A percentile compares a stretch with the other conserved stretches of the same genome.
Evolutionary conservation across 2,797 vertebrate genomes (phyloP).

Genomic region (Cossypha caffra): DNA sequence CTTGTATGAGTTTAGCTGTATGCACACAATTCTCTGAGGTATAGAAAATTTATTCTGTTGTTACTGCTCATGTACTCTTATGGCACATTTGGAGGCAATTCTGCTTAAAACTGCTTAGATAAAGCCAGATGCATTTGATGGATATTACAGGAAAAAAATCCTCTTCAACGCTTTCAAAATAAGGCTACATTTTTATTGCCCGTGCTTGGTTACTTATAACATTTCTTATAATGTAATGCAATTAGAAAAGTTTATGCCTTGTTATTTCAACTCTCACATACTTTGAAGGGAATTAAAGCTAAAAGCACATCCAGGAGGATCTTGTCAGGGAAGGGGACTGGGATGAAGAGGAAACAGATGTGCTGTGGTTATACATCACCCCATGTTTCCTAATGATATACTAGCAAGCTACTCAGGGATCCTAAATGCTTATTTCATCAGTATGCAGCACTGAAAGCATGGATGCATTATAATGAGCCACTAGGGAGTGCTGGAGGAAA

Average conservation of each 20-base stretch:
- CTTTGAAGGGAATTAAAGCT: not conserved
- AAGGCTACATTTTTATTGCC: not conserved
- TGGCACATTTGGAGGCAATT: constrained; percentile 6
- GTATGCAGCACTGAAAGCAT: not conserved
- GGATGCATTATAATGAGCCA: not conserved
- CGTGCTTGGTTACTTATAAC: not conserved
- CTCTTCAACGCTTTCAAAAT: not conserved
- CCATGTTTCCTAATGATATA: not conserved
- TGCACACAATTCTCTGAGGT: not conserved
- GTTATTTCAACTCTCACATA: not conserved
- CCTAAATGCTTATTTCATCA: not conserved
- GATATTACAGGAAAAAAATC: not conserved
- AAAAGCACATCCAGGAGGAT: not conserved
- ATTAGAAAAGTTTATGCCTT: not conserved
- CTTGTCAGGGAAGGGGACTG: not conserved
- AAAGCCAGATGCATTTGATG: constrained; percentile 1
- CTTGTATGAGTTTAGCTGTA: not conserved
- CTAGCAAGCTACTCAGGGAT: not conserved
- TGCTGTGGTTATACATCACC: not conserved
- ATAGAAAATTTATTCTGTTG: not conserved
- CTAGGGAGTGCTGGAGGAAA: constrained; percentile 39
- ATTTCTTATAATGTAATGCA: not conserved
- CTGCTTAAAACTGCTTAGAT: not conserved
- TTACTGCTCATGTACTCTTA: not conserved
- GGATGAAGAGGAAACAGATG: not conserved